phyloP scores from a whole-genome alignment of 2,888 invertebrate species.

The Eupithecia vulgata region DNA sequence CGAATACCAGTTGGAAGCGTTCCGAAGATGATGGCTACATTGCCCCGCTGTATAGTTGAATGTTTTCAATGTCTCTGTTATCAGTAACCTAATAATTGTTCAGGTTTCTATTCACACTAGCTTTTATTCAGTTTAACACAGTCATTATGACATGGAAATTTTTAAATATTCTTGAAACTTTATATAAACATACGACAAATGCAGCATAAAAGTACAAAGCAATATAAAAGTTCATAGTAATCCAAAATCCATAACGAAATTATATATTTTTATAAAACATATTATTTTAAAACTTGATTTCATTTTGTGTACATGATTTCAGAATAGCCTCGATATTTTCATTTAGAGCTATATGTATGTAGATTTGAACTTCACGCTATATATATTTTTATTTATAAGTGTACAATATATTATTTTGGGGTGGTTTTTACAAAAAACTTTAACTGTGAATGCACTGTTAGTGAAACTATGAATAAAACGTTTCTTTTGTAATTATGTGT shows the following conservation, averaged over 20 bases:
- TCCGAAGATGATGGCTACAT: no score
- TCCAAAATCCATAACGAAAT: no score
- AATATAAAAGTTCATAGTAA: no score
- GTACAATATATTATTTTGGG: conserved; percentile 48
- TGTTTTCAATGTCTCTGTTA: no score
- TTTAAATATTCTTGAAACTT: not conserved
- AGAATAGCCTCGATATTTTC: conserved; percentile 35
- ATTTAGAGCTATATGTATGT: conserved; percentile 25
- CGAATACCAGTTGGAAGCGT: no score
- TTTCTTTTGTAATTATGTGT: conserved; percentile 73
- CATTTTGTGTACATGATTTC: conserved; percentile 13
- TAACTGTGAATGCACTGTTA: conserved; percentile 80
- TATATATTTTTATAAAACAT: no score
- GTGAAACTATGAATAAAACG: conserved; percentile 74
- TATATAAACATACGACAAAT: not conserved
- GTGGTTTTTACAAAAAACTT: conserved; percentile 65
- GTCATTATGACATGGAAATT: not conserved
- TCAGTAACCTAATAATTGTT: no score
- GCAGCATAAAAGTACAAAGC: no score
- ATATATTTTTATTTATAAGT: conserved; percentile 4
- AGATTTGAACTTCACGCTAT: conserved; percentile 73
- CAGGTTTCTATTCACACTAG: not conserved
- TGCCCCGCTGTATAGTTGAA: no score
- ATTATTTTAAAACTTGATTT: not conserved
- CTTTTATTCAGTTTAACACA: not conserved